Percentiles rank a stretch among this genome's conserved stretches.
Conservation (phyloP, 2,113 vertebrate genomes). For the Bubo blakistoni region DNA sequence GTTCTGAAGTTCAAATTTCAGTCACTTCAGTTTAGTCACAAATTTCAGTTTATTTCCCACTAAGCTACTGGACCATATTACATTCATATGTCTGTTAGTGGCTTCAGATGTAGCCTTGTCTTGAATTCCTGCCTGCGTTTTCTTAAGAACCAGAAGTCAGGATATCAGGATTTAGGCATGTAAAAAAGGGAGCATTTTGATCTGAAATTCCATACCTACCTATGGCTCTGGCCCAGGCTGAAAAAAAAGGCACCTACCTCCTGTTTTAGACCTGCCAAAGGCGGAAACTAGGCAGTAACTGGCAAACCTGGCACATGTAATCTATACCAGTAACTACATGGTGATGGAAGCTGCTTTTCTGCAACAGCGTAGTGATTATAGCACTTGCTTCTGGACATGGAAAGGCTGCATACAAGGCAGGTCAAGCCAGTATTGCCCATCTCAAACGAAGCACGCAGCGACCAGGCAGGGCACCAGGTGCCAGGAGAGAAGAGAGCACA, state of each 20-base stretch:
- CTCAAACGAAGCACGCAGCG: accelerated
- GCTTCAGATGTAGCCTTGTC: not conserved
- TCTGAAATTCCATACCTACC: not conserved
- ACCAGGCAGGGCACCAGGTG: not conserved
- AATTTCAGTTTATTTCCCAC: not conserved
- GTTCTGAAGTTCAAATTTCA: not conserved
- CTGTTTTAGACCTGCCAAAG: not conserved
- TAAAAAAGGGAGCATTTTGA: not conserved
- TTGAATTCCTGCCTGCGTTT: not conserved
- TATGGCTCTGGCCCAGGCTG: not conserved
- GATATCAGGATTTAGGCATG: not conserved
- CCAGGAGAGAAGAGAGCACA: not conserved
- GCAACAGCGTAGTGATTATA: not conserved
- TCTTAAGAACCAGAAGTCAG: not conserved
- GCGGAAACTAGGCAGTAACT: not conserved
- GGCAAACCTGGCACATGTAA: not conserved
- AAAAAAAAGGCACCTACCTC: not conserved
- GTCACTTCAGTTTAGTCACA: not conserved
- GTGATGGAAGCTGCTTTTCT: not conserved
- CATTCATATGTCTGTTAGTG: not conserved
- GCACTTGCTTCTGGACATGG: not conserved
- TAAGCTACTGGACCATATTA: not conserved
- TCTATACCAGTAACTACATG: not conserved
- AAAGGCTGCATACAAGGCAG: not conserved
- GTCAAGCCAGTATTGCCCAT: not conserved